Evolutionary conservation across 2,113 vertebrate species (phyloP), one percentile per base, ranked within the genome.

Genomic region (Platysternon megacephalum): DNA sequence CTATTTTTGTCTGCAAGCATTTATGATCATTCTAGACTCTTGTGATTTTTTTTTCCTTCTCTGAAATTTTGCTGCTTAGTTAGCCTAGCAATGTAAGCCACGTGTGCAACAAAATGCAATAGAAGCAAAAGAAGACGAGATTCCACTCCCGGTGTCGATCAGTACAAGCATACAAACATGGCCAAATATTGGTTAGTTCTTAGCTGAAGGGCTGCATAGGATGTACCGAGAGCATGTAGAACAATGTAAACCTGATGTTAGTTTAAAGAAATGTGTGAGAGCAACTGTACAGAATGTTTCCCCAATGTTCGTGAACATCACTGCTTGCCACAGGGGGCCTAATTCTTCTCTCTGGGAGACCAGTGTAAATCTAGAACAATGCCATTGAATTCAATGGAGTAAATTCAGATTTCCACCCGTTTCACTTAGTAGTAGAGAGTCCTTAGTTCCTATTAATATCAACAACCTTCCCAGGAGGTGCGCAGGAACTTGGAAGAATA

Each of bases 21-120:
- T 95, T 93, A 93, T 56, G 92, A 79, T 53, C 93, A 95, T 87
- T 95, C 48, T 92, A 51, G 84, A 88, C 79, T 91, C 49, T 92
- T 91, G 24, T 46, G n/a, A 72, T 35, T 94, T 95, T 95, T 82
- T 92, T 82, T 89, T 14, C 55, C 83, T 10, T 28, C 22, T 19
- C 82, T 90, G 91, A 85, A 82, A 90, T 58, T 97, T 94, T 91
- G 89, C 32, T 92, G 12, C 74, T 39, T 39, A 39, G 65, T 72
- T 72, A 72, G 35, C 5, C 19, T 72, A 39, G n/a, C n/a, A 72
- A 11, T 39, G 89, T 86, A 88, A 95, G 84, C 93, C 94, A 97
- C 95, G 56, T 95, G 90, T 95, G 92, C 42, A 44, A 28, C 42
- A 76, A 76, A 42, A 44, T 76, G n/a, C 39, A 76, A 26, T 44